phyloP scores from a whole-genome alignment of 2,888 invertebrate species.

The Leptinotarsa peninsularis region DNA sequence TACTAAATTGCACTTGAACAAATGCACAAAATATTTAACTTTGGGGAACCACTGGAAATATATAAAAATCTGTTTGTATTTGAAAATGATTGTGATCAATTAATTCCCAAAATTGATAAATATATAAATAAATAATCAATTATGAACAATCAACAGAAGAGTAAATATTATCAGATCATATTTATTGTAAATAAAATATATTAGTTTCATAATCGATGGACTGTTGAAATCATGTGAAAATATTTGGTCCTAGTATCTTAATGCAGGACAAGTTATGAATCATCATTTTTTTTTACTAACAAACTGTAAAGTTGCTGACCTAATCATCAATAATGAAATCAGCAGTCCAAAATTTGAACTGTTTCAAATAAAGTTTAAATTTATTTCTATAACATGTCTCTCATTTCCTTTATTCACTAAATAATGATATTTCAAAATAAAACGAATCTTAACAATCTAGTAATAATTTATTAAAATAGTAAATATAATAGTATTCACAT shows the following conservation, averaged over 20 bases:
- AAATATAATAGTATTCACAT: conserved; percentile 43
- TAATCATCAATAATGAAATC: background rate
- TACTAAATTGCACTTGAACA: conserved; percentile 41
- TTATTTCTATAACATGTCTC: conserved; percentile 24
- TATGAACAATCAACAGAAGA: conserved; percentile 48
- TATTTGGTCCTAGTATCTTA: background rate
- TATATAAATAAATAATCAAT: conserved; percentile 45
- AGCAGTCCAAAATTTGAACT: conserved; percentile 14
- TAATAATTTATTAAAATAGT: conserved; percentile 48
- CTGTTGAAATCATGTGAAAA: background rate
- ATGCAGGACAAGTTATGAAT: too few relatives aligned
- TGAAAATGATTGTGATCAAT: conserved; percentile 5
- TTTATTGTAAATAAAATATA: conserved; percentile 46
- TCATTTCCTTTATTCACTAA: background rate
- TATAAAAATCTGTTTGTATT: conserved; percentile 17
- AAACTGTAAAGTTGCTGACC: conserved; percentile 21
- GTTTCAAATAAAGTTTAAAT: conserved; percentile 44
- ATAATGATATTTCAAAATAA: conserved; percentile 8
- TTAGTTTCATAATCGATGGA: conserved; percentile 18
- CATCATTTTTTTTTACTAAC: too few relatives aligned
- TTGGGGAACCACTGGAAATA: conserved; percentile 27
- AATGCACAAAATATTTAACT: conserved; percentile 42
- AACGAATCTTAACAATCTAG: conserved; percentile 36
- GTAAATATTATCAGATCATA: conserved; percentile 43
- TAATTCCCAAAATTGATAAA: conserved; percentile 36